Evolutionary conservation across 2,113 vertebrate species (phyloP), one percentile per base, ranked within the genome.

Genomic region (Lamprologus callipterus): DNA sequence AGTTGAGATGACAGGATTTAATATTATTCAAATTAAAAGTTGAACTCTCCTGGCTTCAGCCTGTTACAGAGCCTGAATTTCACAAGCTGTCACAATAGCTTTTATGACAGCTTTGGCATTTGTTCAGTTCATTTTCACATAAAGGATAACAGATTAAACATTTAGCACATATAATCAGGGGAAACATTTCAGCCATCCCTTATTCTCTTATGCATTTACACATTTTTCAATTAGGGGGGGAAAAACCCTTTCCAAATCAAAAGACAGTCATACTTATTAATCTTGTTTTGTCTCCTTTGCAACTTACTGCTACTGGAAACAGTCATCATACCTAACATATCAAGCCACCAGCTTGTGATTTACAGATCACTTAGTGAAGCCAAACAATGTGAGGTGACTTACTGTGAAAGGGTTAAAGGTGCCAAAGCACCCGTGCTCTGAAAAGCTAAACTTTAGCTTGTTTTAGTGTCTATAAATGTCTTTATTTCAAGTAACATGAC

Each of bases 21-120:
- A 92, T 93, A 79, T 89, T 54, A 70, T 85, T 89, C 84, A 84
- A 68, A 84, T 79, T 83, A 89, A 92, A 80, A 45, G 54, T 85
- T 79, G 78, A 93, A 73, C 88, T 92, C 87, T 31, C 4, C 45
- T 82, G n/a, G 33, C 85, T 58, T 87, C 33, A 63, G 26, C 65
- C 81, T 75, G 35, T 90, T 88, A 42, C 87, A n/a, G 55, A 65
- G 70, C 88, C 85, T 92, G 53, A 40, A 82, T 93, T 89, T 73
- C 70, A 53, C 47, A 68, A 87, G 54, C 49, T 84, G 92, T 80
- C 60, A 68, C 47, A 40, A 57, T 21, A 83, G 33, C 10, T 87
- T 89, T 88, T 60, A 75, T 37, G n/a, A 81, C 11, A 87, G 57
- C 40, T 37, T 28, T 58, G 55, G 17, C 21, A 55, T 75, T 73